phyloP scores from a whole-genome alignment of 2,113 vertebrate genomes.

The Bagarius yarrelli region DNA sequence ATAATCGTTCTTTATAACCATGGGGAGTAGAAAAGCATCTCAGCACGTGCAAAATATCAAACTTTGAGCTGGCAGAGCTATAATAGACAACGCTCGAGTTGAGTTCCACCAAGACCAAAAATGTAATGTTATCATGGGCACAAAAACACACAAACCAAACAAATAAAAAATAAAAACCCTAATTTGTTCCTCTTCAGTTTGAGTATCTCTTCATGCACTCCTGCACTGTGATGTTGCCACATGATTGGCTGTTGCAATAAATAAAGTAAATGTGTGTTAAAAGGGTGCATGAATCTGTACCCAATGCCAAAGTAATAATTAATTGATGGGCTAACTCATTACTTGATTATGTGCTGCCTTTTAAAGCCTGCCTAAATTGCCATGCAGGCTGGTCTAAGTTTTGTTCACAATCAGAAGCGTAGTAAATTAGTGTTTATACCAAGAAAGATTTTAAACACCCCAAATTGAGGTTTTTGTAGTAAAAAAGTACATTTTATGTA shows the following conservation, averaged over 20 bases:
- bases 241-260: not conserved
- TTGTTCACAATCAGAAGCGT: not conserved
- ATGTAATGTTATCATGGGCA: no score
- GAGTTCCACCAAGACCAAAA: no score
- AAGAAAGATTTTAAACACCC: not conserved
- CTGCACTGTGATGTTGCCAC: not conserved
- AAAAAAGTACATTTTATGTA: no score
- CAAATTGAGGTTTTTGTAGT: not conserved
- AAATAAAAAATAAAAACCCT: no score
- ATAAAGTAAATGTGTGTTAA: not conserved
- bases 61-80: no score
- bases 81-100: no score
- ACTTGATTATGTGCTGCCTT: not conserved
- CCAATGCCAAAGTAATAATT: not conserved
- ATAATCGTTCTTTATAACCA: no score
- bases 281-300: not conserved
- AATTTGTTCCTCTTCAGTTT: no score
- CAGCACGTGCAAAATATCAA: no score
- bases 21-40: no score
- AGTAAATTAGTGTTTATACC: not conserved
- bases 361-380: not conserved
- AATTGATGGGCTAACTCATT: not conserved
- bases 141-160: no score
- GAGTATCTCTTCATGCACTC: no score
- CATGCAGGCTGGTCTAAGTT: not conserved